Conservation (phyloP, 1,140 invertebrate species). For the Drosophila trapezifrons region DNA sequence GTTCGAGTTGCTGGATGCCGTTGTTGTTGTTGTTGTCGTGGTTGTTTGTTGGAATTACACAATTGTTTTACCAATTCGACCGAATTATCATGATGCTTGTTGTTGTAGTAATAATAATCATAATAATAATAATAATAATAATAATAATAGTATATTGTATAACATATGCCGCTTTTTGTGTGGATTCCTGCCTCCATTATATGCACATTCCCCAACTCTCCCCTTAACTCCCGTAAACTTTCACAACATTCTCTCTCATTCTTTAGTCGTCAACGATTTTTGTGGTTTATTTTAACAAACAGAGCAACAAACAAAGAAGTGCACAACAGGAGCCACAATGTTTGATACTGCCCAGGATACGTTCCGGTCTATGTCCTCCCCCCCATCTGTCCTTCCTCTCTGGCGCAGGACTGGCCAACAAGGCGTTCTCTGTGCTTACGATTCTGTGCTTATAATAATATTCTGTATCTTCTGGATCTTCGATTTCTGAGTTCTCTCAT, state of each 20-base stretch:
- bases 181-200: conserved; percentile 34
- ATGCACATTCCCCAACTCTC: conserved; percentile 19
- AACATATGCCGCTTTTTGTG: conserved; percentile 59
- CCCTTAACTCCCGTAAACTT: conserved; percentile 6
- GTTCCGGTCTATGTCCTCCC: not conserved
- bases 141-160: conserved; percentile 64
- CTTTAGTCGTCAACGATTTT: conserved; percentile 45
- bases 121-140: conserved; percentile 60
- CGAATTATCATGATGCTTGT: conserved; percentile 74
- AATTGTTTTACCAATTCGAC: conserved; percentile 50
- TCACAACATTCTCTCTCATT: conserved; percentile 27
- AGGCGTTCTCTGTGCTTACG: conserved; percentile 67
- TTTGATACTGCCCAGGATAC: conserved; percentile 47
- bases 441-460: conserved; percentile 61
- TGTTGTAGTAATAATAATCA: not conserved
- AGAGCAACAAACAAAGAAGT: conserved; percentile 82
- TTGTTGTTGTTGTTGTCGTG: conserved; percentile 36
- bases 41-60: conserved; percentile 63
- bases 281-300: conserved; percentile 62
- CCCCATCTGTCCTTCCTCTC: not conserved
- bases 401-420: conserved; percentile 62
- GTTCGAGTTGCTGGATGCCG: conserved; percentile 62
- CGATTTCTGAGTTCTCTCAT: not conserved
- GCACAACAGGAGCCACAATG: conserved; percentile 75
- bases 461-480: conserved; percentile 2